Evolutionary conservation across 1,140 invertebrate genomes (phyloP).

Genomic region (Palaemon carinicauda): DNA sequence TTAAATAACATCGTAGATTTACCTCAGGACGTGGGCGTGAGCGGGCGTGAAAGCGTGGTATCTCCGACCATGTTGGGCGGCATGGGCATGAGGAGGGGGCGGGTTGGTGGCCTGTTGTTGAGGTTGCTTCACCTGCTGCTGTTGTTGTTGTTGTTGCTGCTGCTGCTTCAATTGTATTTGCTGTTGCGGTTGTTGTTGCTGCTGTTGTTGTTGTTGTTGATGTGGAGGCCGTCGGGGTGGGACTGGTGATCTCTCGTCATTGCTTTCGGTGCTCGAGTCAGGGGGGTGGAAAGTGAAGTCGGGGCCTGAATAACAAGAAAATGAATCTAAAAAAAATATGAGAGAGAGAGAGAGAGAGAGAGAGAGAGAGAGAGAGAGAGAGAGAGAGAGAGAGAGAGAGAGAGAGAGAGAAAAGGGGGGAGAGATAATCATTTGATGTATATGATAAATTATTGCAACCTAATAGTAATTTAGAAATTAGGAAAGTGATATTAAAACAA

Average conservation of each 20-base stretch:
- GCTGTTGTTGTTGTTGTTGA: conserved; percentile 22
- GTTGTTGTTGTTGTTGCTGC: background rate
- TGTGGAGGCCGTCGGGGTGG: conserved; percentile 47
- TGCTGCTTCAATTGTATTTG: background rate
- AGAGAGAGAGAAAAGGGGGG: too few relatives aligned
- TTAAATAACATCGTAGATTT: background rate
- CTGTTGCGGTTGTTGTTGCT: background rate
- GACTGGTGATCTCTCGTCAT: conserved; percentile 54
- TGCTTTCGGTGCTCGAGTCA: conserved; percentile 60
- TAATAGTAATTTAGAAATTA: too few relatives aligned
- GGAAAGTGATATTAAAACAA: too few relatives aligned
- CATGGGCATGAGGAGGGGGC: conserved; percentile 16
- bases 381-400: background rate
- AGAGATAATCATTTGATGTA: too few relatives aligned
- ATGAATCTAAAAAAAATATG: background rate
- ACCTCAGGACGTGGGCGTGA: conserved; percentile 43
- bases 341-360: background rate
- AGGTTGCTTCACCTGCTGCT: background rate
- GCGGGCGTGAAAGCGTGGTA: conserved; percentile 34
- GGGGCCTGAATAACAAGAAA: conserved; percentile 21
- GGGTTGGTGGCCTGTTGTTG: background rate
- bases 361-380: background rate
- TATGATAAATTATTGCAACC: too few relatives aligned
- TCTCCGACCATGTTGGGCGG: conserved; percentile 20
- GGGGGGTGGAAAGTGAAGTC: conserved; percentile 50